phyloP scores from a whole-genome alignment of 2,797 vertebrate species.

The Streptopelia turtur region DNA sequence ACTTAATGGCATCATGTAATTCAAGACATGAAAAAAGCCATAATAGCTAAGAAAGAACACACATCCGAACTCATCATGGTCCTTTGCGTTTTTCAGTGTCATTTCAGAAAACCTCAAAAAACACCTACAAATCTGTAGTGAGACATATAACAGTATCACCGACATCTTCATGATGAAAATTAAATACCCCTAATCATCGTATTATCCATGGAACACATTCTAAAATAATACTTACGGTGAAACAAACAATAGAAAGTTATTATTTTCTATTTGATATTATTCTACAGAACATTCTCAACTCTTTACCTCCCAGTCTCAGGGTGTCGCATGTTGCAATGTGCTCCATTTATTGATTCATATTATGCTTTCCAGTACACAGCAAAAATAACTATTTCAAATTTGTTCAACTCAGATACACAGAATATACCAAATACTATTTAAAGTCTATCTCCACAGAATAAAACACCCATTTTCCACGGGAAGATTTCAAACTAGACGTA shows the following conservation, averaged over 20 bases:
- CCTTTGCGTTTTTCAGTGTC: background rate
- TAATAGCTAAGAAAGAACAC: background rate
- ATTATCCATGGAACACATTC: background rate
- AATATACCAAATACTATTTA: background rate
- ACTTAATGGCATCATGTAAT: background rate
- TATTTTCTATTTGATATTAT: background rate
- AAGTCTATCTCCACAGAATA: background rate
- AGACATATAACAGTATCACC: rapidly evolving
- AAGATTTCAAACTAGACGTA: background rate
- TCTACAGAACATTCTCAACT: background rate
- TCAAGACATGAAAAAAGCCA: background rate
- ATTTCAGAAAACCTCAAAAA: background rate
- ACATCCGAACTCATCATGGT: rapidly evolving
- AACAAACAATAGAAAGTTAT: background rate
- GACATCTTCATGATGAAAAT: background rate
- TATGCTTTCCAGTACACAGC: background rate
- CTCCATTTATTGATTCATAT: background rate
- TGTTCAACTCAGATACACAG: background rate
- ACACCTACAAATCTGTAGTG: background rate
- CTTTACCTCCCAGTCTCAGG: background rate
- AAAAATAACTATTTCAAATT: background rate
- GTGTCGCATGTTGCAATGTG: background rate
- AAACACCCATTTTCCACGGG: background rate
- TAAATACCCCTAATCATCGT: background rate
- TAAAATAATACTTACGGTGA: background rate